Percentiles rank a stretch among this genome's conserved stretches.
Evolutionary conservation across 2,888 invertebrate genomes (phyloP).

Genomic region (Lochmaea capreae): DNA sequence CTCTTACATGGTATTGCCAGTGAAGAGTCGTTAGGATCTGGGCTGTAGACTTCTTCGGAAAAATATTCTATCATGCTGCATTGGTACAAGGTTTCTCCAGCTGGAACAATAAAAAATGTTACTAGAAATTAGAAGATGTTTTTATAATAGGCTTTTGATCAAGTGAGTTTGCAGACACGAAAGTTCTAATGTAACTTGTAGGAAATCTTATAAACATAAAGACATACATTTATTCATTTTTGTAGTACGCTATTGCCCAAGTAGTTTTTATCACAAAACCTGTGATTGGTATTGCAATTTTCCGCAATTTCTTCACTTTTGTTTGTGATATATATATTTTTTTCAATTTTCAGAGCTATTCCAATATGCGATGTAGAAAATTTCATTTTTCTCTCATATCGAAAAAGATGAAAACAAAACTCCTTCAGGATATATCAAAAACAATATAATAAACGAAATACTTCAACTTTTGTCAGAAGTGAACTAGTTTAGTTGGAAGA

Average conservation of each 20-base stretch:
- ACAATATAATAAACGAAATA: slow-evolving; percentile 5
- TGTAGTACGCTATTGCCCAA: too few species aligned
- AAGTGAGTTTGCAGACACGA: too few species aligned
- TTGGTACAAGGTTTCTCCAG: slow-evolving; percentile 76
- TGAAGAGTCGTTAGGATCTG: slow-evolving; percentile 91
- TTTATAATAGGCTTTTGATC: too few species aligned
- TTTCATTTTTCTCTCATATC: neutral
- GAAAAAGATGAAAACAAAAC: neutral
- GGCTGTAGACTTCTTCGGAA: slow-evolving; percentile 85
- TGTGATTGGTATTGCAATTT: too few species aligned
- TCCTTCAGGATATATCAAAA: neutral
- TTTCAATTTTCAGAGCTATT: neutral
- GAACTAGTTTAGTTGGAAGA: neutral
- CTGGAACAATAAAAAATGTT: slow-evolving; percentile 66
- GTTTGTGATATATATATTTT: neutral
- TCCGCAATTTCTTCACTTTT: neutral
- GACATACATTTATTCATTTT: too few species aligned
- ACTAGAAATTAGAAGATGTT: too few species aligned
- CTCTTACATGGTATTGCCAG: slow-evolving; percentile 94
- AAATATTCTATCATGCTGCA: slow-evolving; percentile 91
- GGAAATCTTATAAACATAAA: too few species aligned
- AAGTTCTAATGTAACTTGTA: too few species aligned
- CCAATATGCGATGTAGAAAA: neutral
- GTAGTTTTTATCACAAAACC: too few species aligned
- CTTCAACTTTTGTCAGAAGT: neutral